These are phyloP conservation scores for Lasioglossum calceatum DNA, from an alignment of 2,888 invertebrate genomes.

Conservation along the genomic window DNA sequence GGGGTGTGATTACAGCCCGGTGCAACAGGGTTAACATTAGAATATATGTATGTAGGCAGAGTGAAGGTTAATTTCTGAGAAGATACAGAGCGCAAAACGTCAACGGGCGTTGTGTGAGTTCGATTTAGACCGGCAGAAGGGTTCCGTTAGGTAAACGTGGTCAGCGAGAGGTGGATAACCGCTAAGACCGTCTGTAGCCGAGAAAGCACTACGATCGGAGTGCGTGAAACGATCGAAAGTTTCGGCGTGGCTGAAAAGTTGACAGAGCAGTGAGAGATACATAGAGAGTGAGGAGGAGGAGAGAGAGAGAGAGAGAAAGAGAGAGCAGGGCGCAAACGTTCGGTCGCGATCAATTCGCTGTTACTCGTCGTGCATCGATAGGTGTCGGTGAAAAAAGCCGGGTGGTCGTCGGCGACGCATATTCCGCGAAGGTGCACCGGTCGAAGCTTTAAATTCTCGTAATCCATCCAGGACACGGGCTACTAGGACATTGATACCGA, in stretches of 20 bases:
- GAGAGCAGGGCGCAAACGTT: background rate
- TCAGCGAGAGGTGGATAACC: conserved; percentile 4
- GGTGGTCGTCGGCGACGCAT: conserved; percentile 26
- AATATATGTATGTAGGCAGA: no score
- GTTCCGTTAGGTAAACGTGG: background rate
- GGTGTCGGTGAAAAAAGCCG: conserved; percentile 11
- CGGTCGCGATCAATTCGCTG: background rate
- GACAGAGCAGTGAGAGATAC: background rate
- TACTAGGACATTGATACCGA: conserved; percentile 67
- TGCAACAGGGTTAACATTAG: no score
- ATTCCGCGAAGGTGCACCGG: conserved; percentile 46
- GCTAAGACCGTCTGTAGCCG: background rate
- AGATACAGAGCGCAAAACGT: background rate
- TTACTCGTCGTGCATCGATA: background rate
- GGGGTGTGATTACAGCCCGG: no score
- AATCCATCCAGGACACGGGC: conserved; percentile 66
- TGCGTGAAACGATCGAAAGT: conserved; percentile 1
- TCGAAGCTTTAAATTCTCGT: conserved; percentile 68
- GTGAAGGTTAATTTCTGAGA: background rate
- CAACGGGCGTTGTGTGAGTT: background rate
- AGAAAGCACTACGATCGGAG: conserved; percentile 4
- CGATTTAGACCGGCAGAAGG: background rate
- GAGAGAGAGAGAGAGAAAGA: background rate
- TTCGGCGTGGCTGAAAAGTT: background rate
- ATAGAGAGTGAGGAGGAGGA: background rate